Conservation (phyloP, 2,113 vertebrate species). For the Epinephelus cyanopodus region DNA sequence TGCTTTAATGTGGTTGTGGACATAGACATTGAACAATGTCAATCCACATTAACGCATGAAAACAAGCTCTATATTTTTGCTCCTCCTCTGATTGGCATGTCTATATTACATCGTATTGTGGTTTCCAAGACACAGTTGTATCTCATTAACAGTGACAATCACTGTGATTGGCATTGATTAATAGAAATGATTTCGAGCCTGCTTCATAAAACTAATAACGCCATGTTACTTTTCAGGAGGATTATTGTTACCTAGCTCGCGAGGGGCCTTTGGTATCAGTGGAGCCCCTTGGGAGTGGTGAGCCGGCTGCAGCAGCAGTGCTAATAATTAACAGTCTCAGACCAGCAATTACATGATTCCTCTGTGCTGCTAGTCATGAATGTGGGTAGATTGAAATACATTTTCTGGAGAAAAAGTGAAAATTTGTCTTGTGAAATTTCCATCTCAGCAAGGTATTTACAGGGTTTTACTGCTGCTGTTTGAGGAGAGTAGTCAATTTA, state of each 20-base stretch:
- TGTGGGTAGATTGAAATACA: neutral
- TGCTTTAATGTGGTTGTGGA: neutral
- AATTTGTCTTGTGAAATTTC: neutral
- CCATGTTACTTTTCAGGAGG: slow-evolving; percentile 39
- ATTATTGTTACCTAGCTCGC: slow-evolving; percentile 22
- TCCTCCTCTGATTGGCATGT: slow-evolving; percentile 13
- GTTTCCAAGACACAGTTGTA: slow-evolving; percentile 6
- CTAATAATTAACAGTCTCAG: slow-evolving; percentile 21
- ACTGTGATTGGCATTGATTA: slow-evolving; percentile 59
- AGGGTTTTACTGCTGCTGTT: neutral
- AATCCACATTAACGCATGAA: neutral
- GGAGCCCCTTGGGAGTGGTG: slow-evolving; percentile 8
- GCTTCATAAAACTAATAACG: slow-evolving; percentile 67
- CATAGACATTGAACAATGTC: neutral
- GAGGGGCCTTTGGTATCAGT: slow-evolving; percentile 4
- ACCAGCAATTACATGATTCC: slow-evolving; percentile 3
- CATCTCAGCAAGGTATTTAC: neutral
- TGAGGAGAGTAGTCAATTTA: neutral
- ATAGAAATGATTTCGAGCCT: slow-evolving; percentile 47
- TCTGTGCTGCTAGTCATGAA: neutral
- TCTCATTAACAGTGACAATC: slow-evolving; percentile 37
- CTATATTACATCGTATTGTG: neutral
- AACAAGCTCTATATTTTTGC: neutral
- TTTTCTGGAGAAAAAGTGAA: neutral
- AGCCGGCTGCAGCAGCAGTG: neutral